Conservation (phyloP, 2,113 vertebrate species). For the Neomonachus schauinslandi region DNA sequence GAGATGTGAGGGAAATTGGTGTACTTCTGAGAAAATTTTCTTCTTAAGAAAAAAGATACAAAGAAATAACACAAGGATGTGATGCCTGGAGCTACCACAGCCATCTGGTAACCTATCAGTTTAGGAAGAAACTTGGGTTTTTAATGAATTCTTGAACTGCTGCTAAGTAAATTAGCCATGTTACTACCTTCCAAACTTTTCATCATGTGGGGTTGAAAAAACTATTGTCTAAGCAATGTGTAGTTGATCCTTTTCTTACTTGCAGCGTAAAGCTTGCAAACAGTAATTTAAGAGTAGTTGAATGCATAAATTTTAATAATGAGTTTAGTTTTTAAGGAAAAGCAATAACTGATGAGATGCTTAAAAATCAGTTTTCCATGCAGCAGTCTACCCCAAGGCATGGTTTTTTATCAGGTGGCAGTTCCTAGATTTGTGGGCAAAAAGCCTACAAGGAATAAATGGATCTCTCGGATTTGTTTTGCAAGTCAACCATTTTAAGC, state of each 20-base stretch:
- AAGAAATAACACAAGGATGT: neutral
- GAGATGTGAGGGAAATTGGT: neutral
- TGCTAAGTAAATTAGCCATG: neutral
- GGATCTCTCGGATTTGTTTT: neutral
- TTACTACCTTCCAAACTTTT: neutral
- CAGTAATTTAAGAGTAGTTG: neutral
- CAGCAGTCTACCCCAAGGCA: neutral
- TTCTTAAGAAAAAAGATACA: neutral
- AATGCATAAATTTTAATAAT: neutral
- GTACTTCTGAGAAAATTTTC: neutral
- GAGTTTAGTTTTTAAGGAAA: constrained; percentile 22
- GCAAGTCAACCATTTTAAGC: neutral
- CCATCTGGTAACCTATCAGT: neutral
- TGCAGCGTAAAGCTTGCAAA: neutral
- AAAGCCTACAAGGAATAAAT: neutral
- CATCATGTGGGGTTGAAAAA: neutral
- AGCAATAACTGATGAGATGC: neutral
- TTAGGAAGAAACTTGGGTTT: constrained; percentile 24
- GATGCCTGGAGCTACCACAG: neutral
- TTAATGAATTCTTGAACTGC: neutral
- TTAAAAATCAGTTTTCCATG: neutral
- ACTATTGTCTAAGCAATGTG: neutral
- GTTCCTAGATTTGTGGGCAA: neutral
- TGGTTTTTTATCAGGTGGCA: neutral
- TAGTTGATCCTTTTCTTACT: neutral